Evolutionary conservation across 2,113 vertebrate genomes (phyloP).

Genomic region (Passer montanus): DNA sequence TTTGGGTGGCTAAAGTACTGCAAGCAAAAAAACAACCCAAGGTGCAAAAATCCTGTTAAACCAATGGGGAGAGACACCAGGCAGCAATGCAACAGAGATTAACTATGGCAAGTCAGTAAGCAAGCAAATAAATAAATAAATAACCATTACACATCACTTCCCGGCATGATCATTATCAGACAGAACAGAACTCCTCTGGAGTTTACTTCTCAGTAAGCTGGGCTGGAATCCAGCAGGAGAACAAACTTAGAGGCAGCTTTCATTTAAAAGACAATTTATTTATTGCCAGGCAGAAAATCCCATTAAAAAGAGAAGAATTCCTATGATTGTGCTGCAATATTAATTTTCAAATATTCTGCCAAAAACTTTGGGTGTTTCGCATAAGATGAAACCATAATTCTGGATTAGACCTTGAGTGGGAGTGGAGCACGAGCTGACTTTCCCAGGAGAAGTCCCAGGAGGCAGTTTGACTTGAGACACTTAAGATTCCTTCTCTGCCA

Average conservation of each 20-base stretch:
- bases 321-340: neutral
- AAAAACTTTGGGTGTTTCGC: neutral
- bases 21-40: neutral
- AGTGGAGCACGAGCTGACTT: neutral
- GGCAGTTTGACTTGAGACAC: neutral
- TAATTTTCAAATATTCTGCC: neutral
- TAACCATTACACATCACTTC: neutral
- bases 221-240: neutral
- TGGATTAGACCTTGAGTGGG: neutral
- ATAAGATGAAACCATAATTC: neutral
- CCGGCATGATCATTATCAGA: neutral
- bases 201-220: neutral
- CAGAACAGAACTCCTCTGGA: neutral
- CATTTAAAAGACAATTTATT: neutral
- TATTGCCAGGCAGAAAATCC: constrained; percentile 25
- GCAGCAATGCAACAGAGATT: neutral
- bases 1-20: neutral
- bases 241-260: neutral
- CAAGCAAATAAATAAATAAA: neutral
- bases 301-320: neutral
- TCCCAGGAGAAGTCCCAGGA: neutral
- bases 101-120: neutral
- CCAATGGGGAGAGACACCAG: neutral
- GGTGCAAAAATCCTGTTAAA: neutral
- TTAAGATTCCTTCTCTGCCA: neutral